A percentile compares a stretch with the other conserved stretches of the same genome.
phyloP scores from a whole-genome alignment of 92 coral and sea anemone genomes.

The Isaurus tuberculatus region DNA sequence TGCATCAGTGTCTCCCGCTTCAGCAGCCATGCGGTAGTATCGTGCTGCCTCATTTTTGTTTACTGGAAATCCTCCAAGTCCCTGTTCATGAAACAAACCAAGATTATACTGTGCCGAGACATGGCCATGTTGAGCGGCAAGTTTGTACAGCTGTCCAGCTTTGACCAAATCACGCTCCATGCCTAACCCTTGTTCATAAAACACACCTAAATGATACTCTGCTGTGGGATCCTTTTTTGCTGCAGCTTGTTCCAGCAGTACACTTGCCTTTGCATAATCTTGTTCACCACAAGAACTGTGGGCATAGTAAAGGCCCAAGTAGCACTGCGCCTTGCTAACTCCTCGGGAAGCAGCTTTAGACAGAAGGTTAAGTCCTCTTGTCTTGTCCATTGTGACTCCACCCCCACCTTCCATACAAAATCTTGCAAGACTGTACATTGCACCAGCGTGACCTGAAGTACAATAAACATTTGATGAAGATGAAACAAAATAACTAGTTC shows the following conservation, averaged over 20 bases:
- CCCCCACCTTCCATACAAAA: conserved; percentile 87
- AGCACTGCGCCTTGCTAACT: conserved; percentile 87
- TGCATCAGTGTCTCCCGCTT: conserved; percentile 95
- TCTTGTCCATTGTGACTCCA: conserved; percentile 67
- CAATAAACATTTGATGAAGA: neutral
- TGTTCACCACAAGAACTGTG: conserved; percentile 69
- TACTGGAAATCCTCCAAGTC: conserved; percentile 85
- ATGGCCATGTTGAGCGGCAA: conserved; percentile 93
- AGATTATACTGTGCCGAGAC: conserved; percentile 88
- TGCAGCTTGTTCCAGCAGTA: conserved; percentile 88
- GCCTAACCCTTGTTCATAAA: conserved; percentile 92
- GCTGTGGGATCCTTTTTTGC: conserved; percentile 84
- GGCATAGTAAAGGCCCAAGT: conserved; percentile 90
- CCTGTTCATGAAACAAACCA: conserved; percentile 94
- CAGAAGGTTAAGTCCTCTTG: conserved; percentile 63
- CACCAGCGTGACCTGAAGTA: conserved; percentile 72
- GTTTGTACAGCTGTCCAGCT: conserved; percentile 82
- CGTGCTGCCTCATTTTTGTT: conserved; percentile 86
- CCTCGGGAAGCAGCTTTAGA: conserved; percentile 72
- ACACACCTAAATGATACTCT: conserved; percentile 89
- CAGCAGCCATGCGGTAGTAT: conserved; percentile 93
- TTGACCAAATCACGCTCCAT: conserved; percentile 70
- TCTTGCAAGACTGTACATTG: conserved; percentile 77
- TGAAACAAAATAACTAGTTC: too few species aligned
- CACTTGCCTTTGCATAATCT: conserved; percentile 75